Percentiles rank a stretch among this genome's conserved stretches.
Conservation (phyloP, 2,113 vertebrate genomes). For the Malurus melanocephalus region DNA sequence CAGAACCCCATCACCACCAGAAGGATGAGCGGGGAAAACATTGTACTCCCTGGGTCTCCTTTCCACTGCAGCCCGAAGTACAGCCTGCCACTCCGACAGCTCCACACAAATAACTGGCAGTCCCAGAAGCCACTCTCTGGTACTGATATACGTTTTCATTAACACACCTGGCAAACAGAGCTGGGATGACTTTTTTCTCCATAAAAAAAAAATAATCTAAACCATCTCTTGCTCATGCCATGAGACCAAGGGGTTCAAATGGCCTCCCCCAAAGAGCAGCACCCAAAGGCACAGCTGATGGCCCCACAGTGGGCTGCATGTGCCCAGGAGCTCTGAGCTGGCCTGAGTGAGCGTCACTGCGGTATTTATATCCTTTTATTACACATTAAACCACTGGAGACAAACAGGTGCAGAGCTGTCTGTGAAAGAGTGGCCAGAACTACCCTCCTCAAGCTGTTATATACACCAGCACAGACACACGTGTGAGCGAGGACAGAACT, state of each 20-base stretch:
- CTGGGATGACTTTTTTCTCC: accelerated
- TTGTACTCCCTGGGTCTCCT: neutral
- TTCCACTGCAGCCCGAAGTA: neutral
- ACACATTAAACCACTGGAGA: constrained; percentile 10
- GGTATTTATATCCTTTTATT: constrained; percentile 69
- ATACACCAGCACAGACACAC: neutral
- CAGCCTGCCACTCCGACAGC: neutral
- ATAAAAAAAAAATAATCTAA: neutral
- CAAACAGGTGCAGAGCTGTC: constrained; percentile 63
- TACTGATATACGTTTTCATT: neutral
- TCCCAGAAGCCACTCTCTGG: neutral
- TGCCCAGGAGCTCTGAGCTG: neutral
- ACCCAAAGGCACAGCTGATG: neutral
- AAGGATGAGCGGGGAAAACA: neutral
- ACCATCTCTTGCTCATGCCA: neutral
- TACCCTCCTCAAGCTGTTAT: neutral
- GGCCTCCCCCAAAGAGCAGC: neutral
- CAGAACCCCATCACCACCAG: accelerated
- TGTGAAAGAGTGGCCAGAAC: neutral
- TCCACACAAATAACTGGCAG: neutral
- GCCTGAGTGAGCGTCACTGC: neutral
- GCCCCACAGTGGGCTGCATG: accelerated
- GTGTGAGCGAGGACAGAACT: neutral
- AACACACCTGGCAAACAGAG: neutral
- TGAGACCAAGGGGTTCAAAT: neutral